These are phyloP conservation scores for Osmerus mordax DNA, from an alignment of 2,113 vertebrate species.

Conservation along the genomic window DNA sequence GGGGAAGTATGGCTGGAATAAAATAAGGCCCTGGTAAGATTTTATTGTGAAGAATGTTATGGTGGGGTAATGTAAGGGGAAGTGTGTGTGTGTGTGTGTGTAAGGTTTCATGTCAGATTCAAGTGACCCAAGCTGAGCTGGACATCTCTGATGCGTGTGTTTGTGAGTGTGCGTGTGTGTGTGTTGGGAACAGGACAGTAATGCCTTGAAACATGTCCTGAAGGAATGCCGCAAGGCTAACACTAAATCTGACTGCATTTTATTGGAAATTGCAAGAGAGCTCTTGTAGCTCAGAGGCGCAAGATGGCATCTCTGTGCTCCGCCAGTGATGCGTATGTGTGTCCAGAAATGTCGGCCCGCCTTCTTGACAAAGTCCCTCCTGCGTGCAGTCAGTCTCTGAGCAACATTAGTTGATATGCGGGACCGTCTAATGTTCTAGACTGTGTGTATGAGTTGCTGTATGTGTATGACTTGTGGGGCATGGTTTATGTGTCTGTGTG, in stretches of 20 bases:
- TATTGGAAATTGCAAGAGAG: conserved; percentile 18
- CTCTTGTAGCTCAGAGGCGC: conserved; percentile 14
- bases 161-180: not conserved
- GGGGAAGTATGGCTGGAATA: conserved; percentile 6
- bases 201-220: conserved; percentile 29
- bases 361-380: not conserved
- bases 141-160: not conserved
- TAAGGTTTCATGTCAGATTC: not conserved
- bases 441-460: conserved; percentile 5
- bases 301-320: conserved; percentile 10
- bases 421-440: not conserved
- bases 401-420: conserved; percentile 8
- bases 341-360: not conserved
- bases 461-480: not conserved
- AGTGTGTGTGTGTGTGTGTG: conserved; percentile 1
- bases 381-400: conserved; percentile 1
- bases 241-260: conserved; percentile 3
- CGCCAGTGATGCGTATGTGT: not conserved
- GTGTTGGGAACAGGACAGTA: conserved; percentile 12
- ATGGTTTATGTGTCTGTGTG: not conserved
- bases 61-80: not conserved
- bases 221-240: conserved; percentile 6
- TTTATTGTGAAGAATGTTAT: not conserved
- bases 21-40: conserved; percentile 7
- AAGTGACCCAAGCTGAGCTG: too few relatives aligned